phyloP scores from a whole-genome alignment of 1,140 invertebrate species.

The Pseudomyrmex gracilis region DNA sequence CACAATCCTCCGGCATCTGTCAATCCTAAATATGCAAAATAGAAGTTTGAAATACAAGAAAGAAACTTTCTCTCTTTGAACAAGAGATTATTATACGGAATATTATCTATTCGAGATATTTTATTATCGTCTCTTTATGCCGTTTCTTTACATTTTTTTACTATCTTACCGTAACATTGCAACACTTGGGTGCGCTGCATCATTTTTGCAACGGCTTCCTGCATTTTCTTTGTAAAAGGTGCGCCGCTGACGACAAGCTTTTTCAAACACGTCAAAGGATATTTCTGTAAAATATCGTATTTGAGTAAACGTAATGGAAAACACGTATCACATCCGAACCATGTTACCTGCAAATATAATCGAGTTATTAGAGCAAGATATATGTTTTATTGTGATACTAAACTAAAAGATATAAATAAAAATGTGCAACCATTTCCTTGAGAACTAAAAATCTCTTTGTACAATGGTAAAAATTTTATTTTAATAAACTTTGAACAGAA shows the following conservation, averaged over 20 bases:
- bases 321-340: slow-evolving; percentile 53
- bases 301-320: slow-evolving; percentile 54
- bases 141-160: background rate
- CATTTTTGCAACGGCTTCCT: slow-evolving; percentile 40
- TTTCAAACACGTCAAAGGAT: slow-evolving; percentile 57
- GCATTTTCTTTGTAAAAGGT: slow-evolving; percentile 56
- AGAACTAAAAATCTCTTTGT: too few relatives aligned
- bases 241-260: slow-evolving; percentile 56
- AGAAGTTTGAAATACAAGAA: background rate
- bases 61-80: background rate
- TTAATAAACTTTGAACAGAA: background rate
- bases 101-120: background rate
- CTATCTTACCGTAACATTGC: slow-evolving; percentile 67
- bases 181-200: slow-evolving; percentile 43
- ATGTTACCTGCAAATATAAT: slow-evolving; percentile 60
- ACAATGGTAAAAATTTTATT: background rate
- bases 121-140: background rate
- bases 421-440: too few relatives aligned
- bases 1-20: slow-evolving; percentile 36
- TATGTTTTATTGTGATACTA: too few relatives aligned
- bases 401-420: too few relatives aligned
- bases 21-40: slow-evolving; percentile 7
- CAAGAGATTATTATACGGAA: background rate
- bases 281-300: slow-evolving; percentile 43
- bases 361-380: too few relatives aligned